Percentiles rank a stretch among this genome's conserved stretches.
These are phyloP conservation scores for Temnopleurus reevesii DNA, from an alignment of 53 echinoderm and acorn worm species.

Conservation along the genomic window DNA sequence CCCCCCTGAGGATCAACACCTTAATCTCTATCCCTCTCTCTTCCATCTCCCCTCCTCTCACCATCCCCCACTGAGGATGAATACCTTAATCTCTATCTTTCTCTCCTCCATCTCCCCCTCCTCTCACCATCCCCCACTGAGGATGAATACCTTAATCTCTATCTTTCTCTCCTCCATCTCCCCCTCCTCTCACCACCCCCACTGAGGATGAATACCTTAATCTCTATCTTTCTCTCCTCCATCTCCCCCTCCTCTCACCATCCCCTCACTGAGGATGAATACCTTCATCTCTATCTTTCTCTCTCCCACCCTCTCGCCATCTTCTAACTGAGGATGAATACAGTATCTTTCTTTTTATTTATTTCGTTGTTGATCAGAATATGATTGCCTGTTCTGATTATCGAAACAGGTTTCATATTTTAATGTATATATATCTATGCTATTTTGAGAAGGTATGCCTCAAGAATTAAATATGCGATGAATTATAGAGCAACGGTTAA, in stretches of 20 bases:
- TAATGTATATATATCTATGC: too few species aligned
- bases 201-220: neutral
- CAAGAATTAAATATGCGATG: neutral
- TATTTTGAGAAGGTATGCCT: too few species aligned
- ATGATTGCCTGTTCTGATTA: too few species aligned
- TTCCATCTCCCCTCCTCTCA: neutral
- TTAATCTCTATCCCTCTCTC: neutral
- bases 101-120: too few species aligned
- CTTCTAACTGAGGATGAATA: neutral
- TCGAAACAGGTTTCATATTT: too few species aligned
- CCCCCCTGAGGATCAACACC: neutral
- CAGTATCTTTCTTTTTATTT: too few species aligned
- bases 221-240: neutral
- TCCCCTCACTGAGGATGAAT: neutral
- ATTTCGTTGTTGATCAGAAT: too few species aligned
- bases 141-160: neutral
- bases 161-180: neutral
- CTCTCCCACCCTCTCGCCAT: neutral
- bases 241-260: neutral
- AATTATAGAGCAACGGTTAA: neutral
- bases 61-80: too few species aligned
- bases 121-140: neutral
- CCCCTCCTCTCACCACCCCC: neutral
- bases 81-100: too few species aligned
- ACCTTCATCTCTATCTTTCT: neutral